Evolutionary conservation across 2,797 vertebrate genomes (phyloP).

Genomic region (Spizella passerina): DNA sequence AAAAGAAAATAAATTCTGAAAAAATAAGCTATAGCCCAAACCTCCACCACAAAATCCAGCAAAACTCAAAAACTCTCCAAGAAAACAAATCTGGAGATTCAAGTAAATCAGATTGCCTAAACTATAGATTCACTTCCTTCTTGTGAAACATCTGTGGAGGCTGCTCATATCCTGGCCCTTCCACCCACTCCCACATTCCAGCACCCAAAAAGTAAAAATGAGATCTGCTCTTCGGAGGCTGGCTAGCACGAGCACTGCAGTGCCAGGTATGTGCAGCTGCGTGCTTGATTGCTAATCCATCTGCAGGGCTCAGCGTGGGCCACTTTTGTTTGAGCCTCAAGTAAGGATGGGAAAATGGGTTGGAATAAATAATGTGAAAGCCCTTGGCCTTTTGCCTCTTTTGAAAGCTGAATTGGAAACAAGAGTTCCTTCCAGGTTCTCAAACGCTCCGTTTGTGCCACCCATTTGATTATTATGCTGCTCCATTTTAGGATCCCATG

Average conservation of each 20-base stretch:
- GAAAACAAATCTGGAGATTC: conserved; percentile 12
- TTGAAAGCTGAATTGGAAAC: conserved; percentile 51
- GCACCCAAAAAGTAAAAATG: conserved; percentile 49
- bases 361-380: conserved; percentile 56
- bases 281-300: conserved; percentile 65
- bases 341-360: conserved; percentile 49
- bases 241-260: conserved; percentile 1
- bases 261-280: conserved; percentile 69
- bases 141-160: conserved; percentile 53
- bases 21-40: neutral
- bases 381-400: conserved; percentile 55
- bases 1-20: neutral
- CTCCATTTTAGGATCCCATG: neutral
- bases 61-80: neutral
- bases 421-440: conserved; percentile 51
- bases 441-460: neutral
- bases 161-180: conserved; percentile 50
- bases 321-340: conserved; percentile 56
- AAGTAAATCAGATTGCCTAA: conserved; percentile 5
- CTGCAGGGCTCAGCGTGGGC: conserved; percentile 41
- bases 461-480: neutral
- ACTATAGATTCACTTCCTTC: conserved; percentile 32
- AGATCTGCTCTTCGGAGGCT: conserved; percentile 23
- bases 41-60: neutral
- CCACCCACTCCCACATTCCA: conserved; percentile 63